These are phyloP conservation scores for Pyrrhura leucotis DNA, from an alignment of 2,797 vertebrate species.

Conservation along the genomic window DNA sequence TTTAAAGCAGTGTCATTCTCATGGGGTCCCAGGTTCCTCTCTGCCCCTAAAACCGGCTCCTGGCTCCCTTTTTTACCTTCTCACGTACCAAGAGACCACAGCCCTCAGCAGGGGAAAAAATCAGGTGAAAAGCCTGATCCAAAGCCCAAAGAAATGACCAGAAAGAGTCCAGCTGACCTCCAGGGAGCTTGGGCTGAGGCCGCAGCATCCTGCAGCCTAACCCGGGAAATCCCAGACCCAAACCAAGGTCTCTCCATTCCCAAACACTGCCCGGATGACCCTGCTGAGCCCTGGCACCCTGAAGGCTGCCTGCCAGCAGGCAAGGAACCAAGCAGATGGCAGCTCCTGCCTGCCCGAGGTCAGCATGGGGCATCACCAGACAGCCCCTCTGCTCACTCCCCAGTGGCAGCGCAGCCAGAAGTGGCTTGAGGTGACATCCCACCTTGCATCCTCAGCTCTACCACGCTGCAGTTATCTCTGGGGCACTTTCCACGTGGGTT, in stretches of 20 bases:
- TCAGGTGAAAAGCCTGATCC: not conserved
- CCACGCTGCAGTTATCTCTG: accelerated
- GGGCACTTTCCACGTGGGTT: not conserved
- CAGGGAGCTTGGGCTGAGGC: not conserved
- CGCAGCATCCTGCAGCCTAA: not conserved
- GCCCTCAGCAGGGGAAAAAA: not conserved
- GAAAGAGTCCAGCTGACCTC: not conserved
- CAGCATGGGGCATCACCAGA: accelerated
- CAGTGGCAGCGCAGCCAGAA: not conserved
- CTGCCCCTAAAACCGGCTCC: not conserved
- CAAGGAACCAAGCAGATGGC: not conserved
- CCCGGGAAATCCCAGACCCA: slow-evolving; percentile 43
- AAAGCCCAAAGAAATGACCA: not conserved
- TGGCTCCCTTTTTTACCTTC: not conserved
- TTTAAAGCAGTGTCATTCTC: not conserved
- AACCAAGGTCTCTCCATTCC: slow-evolving; percentile 16
- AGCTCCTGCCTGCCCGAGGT: not conserved
- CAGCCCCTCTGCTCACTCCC: not conserved
- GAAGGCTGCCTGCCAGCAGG: not conserved
- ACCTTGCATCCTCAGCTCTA: not conserved
- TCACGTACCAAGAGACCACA: not conserved
- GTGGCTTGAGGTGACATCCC: not conserved
- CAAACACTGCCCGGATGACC: accelerated
- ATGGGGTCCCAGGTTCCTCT: not conserved
- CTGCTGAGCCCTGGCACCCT: not conserved